Conservation (phyloP, 2,113 vertebrate species). For the Chaetops frenatus region DNA sequence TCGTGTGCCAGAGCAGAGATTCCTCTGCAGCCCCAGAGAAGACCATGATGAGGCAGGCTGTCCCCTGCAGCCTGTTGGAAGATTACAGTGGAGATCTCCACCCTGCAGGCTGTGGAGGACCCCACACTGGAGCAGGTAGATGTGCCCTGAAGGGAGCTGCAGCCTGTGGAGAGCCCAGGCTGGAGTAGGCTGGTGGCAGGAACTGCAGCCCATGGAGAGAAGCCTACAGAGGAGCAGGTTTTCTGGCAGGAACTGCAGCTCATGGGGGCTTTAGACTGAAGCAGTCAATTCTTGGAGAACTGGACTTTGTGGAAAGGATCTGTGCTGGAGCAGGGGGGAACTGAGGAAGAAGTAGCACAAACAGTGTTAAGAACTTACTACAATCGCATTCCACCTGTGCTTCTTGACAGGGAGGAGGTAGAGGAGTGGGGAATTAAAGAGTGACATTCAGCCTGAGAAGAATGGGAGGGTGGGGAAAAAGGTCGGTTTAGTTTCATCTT, state of each 20-base stretch:
- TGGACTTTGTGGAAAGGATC: background rate
- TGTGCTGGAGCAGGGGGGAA: background rate
- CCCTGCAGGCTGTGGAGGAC: background rate
- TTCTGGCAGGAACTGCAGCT: background rate
- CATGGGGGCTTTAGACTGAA: fast-evolving
- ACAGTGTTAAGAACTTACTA: background rate
- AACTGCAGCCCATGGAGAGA: background rate
- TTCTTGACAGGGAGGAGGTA: background rate
- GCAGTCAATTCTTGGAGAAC: background rate
- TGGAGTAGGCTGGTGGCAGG: background rate
- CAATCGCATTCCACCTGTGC: background rate
- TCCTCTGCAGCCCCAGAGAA: background rate
- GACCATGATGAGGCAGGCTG: background rate
- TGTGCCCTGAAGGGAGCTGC: background rate
- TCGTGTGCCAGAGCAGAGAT: background rate
- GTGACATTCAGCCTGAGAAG: background rate
- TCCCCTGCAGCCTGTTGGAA: background rate
- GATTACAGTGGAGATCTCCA: background rate
- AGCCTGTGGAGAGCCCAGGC: background rate
- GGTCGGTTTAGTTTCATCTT: background rate
- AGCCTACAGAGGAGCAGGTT: background rate
- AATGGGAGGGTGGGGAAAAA: background rate
- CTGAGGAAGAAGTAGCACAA: background rate
- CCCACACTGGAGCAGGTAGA: background rate
- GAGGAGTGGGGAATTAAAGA: background rate